Conservation (phyloP, 2,797 vertebrate species). For the Petrocephalus schoutedeni region DNA sequence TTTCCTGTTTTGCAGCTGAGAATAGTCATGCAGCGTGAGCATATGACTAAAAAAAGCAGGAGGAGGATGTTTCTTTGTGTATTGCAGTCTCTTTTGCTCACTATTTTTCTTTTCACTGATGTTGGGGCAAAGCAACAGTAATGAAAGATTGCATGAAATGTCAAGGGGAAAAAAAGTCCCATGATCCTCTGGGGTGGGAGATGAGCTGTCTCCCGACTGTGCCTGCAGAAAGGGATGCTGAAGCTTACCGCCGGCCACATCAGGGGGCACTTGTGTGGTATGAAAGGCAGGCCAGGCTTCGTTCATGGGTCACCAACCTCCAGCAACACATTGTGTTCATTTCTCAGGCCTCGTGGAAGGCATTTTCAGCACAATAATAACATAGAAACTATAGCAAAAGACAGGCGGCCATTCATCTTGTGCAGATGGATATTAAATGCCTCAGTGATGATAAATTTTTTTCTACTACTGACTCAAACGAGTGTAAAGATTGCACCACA, state of each 20-base stretch:
- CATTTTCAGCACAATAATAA: not conserved
- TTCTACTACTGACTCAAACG: not conserved
- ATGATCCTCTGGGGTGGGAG: slow-evolving; percentile 1
- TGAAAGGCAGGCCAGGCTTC: not conserved
- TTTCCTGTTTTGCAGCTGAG: not conserved
- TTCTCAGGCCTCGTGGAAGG: not conserved
- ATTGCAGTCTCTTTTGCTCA: not conserved
- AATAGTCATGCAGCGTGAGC: not conserved
- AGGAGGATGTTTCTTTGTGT: not conserved
- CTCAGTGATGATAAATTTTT: not conserved
- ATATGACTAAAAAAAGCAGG: not conserved
- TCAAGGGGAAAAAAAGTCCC: not conserved
- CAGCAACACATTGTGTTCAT: not conserved
- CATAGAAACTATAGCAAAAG: not conserved
- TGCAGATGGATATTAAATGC: not conserved
- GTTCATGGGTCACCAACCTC: not conserved
- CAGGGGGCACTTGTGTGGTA: slow-evolving; percentile 1
- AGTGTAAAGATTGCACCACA: not conserved
- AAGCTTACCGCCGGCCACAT: not conserved
- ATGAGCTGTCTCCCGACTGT: not conserved
- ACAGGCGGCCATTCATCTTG: not conserved
- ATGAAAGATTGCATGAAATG: not conserved
- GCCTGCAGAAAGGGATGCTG: not conserved
- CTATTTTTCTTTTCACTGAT: not conserved
- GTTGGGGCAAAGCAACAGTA: not conserved